Percentiles rank a stretch among this genome's conserved stretches.
Evolutionary conservation across 2,113 vertebrate genomes (phyloP).

Genomic region (Rynchops niger): DNA sequence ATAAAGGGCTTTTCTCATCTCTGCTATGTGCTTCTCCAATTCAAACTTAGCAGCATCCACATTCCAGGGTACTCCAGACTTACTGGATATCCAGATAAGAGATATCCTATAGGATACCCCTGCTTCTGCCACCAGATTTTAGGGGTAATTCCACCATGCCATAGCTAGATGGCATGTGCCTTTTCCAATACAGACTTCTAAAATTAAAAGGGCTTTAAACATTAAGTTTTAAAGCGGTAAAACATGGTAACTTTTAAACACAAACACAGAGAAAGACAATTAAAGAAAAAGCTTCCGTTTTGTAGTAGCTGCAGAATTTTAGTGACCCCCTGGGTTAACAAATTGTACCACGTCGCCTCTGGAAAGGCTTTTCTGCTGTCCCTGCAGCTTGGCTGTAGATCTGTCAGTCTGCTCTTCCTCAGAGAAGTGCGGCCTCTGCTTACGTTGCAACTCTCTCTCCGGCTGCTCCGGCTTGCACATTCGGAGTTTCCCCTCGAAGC

Average conservation of each 20-base stretch:
- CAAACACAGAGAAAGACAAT: neutral
- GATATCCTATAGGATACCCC: neutral
- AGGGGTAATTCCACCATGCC: neutral
- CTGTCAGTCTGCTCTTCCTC: neutral
- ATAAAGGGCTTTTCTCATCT: neutral
- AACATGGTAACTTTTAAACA: neutral
- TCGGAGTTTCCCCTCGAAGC: neutral
- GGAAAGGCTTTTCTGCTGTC: constrained; percentile 13
- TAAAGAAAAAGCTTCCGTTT: neutral
- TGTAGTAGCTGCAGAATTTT: neutral
- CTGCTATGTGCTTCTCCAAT: neutral
- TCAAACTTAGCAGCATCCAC: neutral
- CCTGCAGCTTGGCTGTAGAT: neutral
- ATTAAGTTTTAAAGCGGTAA: neutral
- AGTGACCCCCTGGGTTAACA: neutral
- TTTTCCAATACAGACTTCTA: neutral
- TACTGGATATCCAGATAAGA: neutral
- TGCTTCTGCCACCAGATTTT: neutral
- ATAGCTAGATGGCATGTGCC: neutral
- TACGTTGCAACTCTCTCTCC: neutral
- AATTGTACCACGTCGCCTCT: neutral
- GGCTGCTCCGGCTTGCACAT: neutral
- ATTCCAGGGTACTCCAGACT: neutral
- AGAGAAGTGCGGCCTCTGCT: neutral
- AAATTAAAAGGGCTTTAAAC: neutral